Evolutionary conservation across 2,888 invertebrate genomes (phyloP).

Genomic region (Apamea anceps): DNA sequence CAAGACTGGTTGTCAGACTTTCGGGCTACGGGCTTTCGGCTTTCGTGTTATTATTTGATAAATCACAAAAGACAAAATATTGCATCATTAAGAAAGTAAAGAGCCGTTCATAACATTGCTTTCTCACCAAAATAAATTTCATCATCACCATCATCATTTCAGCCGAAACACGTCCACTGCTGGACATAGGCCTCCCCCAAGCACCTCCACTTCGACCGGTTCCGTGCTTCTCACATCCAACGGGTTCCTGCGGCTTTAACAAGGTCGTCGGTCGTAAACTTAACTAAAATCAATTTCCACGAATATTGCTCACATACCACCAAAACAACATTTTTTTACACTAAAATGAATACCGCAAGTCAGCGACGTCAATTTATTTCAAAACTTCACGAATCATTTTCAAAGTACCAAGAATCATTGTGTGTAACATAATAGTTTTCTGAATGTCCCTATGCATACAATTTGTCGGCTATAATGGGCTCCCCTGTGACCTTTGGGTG

Average conservation of each 20-base stretch:
- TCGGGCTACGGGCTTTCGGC: too few species aligned
- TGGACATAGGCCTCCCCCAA: too few species aligned
- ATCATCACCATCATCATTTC: too few species aligned
- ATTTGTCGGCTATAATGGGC: slow-evolving; percentile 76
- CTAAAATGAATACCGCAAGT: slow-evolving; percentile 63
- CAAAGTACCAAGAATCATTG: slow-evolving; percentile 58
- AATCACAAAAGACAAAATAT: not conserved
- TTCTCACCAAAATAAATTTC: not conserved
- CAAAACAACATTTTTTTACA: slow-evolving; percentile 7
- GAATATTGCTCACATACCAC: not conserved
- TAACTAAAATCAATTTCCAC: slow-evolving; percentile 8
- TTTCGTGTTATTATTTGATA: not conserved
- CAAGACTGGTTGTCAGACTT: too few species aligned
- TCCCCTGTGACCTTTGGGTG: slow-evolving; percentile 81
- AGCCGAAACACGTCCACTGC: too few species aligned
- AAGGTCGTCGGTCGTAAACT: too few species aligned
- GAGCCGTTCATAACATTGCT: not conserved
- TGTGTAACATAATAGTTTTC: slow-evolving; percentile 75
- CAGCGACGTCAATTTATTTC: slow-evolving; percentile 61
- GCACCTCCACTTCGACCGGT: too few species aligned
- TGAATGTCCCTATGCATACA: slow-evolving; percentile 74
- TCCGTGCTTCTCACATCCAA: too few species aligned
- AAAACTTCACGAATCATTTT: slow-evolving; percentile 56
- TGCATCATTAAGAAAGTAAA: not conserved
- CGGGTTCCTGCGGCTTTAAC: too few species aligned